Evolutionary conservation across 2,888 invertebrate genomes (phyloP).

Genomic region (Xestia c-nigrum): DNA sequence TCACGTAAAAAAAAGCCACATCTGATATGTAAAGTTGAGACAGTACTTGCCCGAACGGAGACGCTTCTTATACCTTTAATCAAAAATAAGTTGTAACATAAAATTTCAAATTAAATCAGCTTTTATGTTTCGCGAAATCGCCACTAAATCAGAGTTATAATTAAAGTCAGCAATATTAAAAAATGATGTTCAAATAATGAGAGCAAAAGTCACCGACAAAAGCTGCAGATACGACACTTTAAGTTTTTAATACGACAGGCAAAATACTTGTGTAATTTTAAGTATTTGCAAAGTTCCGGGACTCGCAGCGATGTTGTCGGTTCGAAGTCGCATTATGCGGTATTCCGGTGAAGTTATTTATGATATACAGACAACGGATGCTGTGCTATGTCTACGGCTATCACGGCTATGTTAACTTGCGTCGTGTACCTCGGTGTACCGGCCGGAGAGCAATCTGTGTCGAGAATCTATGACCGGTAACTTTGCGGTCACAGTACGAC

Average conservation of each 20-base stretch:
- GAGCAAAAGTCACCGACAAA: slow-evolving; percentile 9
- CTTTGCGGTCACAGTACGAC: background rate
- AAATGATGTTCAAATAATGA: slow-evolving; percentile 31
- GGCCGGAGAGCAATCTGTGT: slow-evolving; percentile 15
- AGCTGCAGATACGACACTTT: slow-evolving; percentile 21
- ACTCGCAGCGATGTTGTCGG: background rate
- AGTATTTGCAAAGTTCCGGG: slow-evolving; percentile 12
- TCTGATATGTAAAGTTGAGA: slow-evolving; percentile 30
- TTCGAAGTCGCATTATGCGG: slow-evolving; percentile 8
- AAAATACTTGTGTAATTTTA: slow-evolving; percentile 22
- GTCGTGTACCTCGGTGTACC: background rate
- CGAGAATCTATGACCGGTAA: slow-evolving; percentile 6
- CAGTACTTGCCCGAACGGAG: slow-evolving; percentile 2
- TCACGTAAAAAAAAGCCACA: slow-evolving; percentile 33
- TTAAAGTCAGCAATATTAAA: slow-evolving; percentile 47
- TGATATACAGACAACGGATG: slow-evolving; percentile 22
- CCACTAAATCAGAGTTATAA: slow-evolving; percentile 40
- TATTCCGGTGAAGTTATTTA: background rate
- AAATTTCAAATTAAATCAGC: slow-evolving; percentile 58
- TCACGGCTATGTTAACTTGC: background rate
- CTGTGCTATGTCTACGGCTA: slow-evolving; percentile 14
- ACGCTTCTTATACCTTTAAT: slow-evolving; percentile 47
- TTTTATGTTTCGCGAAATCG: slow-evolving; percentile 45
- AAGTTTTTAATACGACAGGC: slow-evolving; percentile 15
- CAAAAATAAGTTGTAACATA: slow-evolving; percentile 43